Evolutionary conservation across 2,113 vertebrate genomes (phyloP).

Genomic region (Labrus mixtus): DNA sequence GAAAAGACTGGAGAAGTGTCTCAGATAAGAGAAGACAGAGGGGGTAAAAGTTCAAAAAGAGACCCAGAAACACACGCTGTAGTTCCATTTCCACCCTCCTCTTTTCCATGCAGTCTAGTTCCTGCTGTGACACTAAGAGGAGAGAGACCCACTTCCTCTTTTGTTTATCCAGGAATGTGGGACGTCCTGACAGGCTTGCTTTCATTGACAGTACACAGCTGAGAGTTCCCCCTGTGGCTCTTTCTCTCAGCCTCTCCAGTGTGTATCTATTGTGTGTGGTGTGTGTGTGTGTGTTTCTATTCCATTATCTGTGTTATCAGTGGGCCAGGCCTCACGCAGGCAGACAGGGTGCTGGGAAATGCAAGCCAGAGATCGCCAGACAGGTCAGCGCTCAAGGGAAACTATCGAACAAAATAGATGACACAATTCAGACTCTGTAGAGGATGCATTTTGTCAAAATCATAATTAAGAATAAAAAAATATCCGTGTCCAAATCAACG

Average conservation of each 20-base stretch:
- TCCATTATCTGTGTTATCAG: constrained; percentile 68
- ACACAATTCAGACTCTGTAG: not conserved
- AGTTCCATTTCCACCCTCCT: constrained; percentile 4
- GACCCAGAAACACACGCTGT: not conserved
- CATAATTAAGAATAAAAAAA: not conserved
- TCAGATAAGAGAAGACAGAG: constrained; percentile 16
- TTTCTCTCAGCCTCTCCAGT: constrained; percentile 30
- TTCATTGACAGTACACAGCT: constrained; percentile 72
- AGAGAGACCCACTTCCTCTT: constrained; percentile 70
- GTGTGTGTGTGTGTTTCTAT: constrained; percentile 13
- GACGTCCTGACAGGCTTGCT: constrained; percentile 73
- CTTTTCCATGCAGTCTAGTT: constrained; percentile 19
- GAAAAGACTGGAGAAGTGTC: constrained; percentile 5
- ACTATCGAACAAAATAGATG: constrained; percentile 9
- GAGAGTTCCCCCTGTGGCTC: constrained; percentile 61
- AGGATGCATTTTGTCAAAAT: not conserved
- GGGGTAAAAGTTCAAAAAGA: constrained; percentile 36
- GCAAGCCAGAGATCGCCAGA: constrained; percentile 30
- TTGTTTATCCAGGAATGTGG: constrained; percentile 80
- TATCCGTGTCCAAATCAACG: not conserved
- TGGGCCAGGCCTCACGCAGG: constrained; percentile 32
- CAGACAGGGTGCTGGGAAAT: constrained; percentile 30
- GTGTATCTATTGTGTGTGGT: constrained; percentile 6
- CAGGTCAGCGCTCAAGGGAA: not conserved
- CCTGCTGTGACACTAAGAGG: constrained; percentile 47